phyloP scores from a whole-genome alignment of 2,113 vertebrate genomes.

The Elephas maximus region DNA sequence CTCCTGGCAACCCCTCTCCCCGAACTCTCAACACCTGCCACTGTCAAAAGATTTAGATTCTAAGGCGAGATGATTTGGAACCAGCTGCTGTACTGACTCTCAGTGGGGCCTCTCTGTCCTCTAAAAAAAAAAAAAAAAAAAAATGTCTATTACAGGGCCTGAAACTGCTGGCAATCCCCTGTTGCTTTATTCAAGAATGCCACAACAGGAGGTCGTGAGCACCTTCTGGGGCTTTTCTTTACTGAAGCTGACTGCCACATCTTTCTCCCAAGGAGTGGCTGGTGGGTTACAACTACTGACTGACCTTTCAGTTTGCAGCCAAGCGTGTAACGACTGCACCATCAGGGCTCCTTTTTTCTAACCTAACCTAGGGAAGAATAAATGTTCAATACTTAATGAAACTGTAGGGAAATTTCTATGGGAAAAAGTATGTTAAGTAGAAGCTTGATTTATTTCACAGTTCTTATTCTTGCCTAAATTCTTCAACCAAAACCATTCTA shows the following conservation, averaged over 20 bases:
- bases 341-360: not conserved
- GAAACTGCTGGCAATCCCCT: not conserved
- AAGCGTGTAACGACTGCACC: not conserved
- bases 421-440: not conserved
- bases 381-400: not conserved
- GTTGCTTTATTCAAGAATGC: slow-evolving; percentile 56
- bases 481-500: not conserved
- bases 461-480: not conserved
- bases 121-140: too few species aligned
- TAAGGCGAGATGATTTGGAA: slow-evolving; percentile 5
- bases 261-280: too few species aligned
- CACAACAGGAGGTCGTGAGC: not conserved
- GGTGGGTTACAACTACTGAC: too few species aligned
- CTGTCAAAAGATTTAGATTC: not conserved
- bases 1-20: not conserved
- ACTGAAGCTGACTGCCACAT: too few species aligned
- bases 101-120: not conserved
- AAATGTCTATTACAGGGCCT: slow-evolving; percentile 12
- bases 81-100: slow-evolving; percentile 2
- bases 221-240: not conserved
- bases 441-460: not conserved
- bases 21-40: not conserved
- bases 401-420: not conserved
- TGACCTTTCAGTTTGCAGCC: not conserved
- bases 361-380: not conserved